Conservation (phyloP, 2,888 invertebrate species). For the Anorthoa munda region DNA sequence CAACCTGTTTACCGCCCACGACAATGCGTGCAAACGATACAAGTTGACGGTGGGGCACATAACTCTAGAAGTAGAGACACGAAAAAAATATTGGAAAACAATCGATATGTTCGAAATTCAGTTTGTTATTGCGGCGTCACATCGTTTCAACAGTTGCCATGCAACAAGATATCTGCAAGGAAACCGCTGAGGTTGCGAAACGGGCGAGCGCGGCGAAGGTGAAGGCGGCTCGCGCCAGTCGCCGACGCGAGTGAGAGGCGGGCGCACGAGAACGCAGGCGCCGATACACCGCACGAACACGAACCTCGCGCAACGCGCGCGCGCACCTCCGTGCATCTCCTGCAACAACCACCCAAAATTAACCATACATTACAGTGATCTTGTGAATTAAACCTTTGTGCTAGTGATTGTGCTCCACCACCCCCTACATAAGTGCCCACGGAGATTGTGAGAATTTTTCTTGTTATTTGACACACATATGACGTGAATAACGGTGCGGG, state of each 20-base stretch:
- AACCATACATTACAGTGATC: slow-evolving; percentile 70
- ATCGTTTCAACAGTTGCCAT: slow-evolving; percentile 85
- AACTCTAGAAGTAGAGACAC: slow-evolving; percentile 28
- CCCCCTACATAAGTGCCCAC: slow-evolving; percentile 68
- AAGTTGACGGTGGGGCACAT: slow-evolving; percentile 22
- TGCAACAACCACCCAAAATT: slow-evolving; percentile 73
- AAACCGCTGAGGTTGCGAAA: slow-evolving; percentile 87
- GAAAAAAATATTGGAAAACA: slow-evolving; percentile 53
- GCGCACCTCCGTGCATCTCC: slow-evolving; percentile 73
- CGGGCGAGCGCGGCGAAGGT: slow-evolving; percentile 82
- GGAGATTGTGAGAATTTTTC: slow-evolving; percentile 83
- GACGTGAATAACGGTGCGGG: slow-evolving; percentile 89
- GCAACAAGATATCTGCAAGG: slow-evolving; percentile 89
- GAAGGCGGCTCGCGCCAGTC: slow-evolving; percentile 86
- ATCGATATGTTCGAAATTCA: slow-evolving; percentile 58
- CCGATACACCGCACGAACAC: slow-evolving; percentile 64
- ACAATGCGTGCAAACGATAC: slow-evolving; percentile 40
- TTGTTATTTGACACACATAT: slow-evolving; percentile 88
- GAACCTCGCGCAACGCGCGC: slow-evolving; percentile 71
- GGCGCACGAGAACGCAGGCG: slow-evolving; percentile 80
- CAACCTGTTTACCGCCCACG: slow-evolving; percentile 32
- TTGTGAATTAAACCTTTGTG: slow-evolving; percentile 79
- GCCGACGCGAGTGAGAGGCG: slow-evolving; percentile 85
- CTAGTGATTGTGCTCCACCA: slow-evolving; percentile 81
- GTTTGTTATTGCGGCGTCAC: slow-evolving; percentile 68